A percentile compares a stretch with the other conserved stretches of the same genome.
Evolutionary conservation across 2,888 invertebrate species (phyloP).

Genomic region (Scotopteryx bipunctaria): DNA sequence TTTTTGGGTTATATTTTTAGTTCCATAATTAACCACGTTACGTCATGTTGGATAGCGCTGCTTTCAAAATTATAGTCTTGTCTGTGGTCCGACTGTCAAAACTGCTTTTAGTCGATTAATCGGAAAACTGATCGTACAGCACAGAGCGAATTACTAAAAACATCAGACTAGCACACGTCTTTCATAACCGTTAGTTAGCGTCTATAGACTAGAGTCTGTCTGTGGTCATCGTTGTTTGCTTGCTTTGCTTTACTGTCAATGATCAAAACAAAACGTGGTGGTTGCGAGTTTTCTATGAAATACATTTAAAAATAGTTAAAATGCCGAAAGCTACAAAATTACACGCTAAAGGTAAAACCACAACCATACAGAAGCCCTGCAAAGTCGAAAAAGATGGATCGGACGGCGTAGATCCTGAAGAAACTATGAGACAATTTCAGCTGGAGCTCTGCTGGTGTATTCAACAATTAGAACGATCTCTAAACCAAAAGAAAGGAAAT

Average conservation of each 20-base stretch:
- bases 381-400: conserved; percentile 58
- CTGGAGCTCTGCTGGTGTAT: conserved; percentile 92
- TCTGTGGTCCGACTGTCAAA: background rate
- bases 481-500: conserved; percentile 84
- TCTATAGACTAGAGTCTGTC: conserved; percentile 3
- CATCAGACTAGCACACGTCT: too few relatives aligned
- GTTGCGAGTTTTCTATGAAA: conserved; percentile 9
- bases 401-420: conserved; percentile 61
- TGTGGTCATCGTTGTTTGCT: background rate
- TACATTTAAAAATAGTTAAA: conserved; percentile 21
- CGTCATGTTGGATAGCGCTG: conserved; percentile 48
- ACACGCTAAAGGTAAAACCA: conserved; percentile 70
- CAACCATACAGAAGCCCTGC: conserved; percentile 65
- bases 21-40: conserved; percentile 47
- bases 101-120: conserved; percentile 6
- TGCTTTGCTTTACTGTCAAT: background rate
- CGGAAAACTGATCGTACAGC: background rate
- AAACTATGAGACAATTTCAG: conserved; percentile 87
- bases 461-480: conserved; percentile 85
- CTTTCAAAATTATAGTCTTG: conserved; percentile 21
- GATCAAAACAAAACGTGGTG: conserved; percentile 57
- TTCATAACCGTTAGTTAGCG: too few relatives aligned
- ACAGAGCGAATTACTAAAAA: too few relatives aligned
- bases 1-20: conserved; percentile 58
- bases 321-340: conserved; percentile 78